Conservation (phyloP, 2,797 vertebrate genomes). For the Sparidentex hasta region DNA sequence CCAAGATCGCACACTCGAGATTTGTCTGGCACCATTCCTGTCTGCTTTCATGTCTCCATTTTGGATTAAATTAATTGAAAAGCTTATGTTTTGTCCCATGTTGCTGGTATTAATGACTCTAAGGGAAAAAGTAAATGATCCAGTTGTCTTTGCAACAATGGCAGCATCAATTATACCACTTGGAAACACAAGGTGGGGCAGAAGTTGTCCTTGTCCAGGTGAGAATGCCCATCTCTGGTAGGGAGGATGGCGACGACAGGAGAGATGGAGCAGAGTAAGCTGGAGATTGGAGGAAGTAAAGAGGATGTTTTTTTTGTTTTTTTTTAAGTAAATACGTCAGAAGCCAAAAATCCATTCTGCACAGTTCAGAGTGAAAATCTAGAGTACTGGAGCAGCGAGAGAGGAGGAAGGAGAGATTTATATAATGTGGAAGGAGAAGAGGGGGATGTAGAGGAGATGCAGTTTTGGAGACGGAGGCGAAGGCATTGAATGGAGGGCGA, state of each 20-base stretch:
- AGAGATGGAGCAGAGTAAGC: constrained; percentile 47
- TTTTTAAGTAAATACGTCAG: constrained; percentile 55
- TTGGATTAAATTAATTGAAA: too few species aligned
- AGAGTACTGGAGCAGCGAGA: constrained; percentile 34
- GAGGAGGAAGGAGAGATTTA: constrained; percentile 17
- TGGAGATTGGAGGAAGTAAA: constrained; percentile 25
- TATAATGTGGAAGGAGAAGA: constrained; percentile 18
- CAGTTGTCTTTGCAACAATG: too few species aligned
- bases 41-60: too few species aligned
- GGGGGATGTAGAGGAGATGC: neutral
- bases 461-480: constrained; percentile 29
- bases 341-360: constrained; percentile 58
- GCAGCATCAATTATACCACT: too few species aligned
- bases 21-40: too few species aligned
- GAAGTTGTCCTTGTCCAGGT: too few species aligned
- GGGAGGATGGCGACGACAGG: neutral
- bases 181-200: too few species aligned
- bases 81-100: too few species aligned
- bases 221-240: too few species aligned
- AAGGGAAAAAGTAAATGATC: too few species aligned
- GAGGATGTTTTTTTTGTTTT: constrained; percentile 26
- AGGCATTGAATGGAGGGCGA: constrained; percentile 35
- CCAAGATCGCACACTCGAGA: too few species aligned
- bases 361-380: constrained; percentile 59
- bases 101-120: too few species aligned